Conservation (phyloP, 1,140 invertebrate genomes). For the Lepidurus couesii region DNA sequence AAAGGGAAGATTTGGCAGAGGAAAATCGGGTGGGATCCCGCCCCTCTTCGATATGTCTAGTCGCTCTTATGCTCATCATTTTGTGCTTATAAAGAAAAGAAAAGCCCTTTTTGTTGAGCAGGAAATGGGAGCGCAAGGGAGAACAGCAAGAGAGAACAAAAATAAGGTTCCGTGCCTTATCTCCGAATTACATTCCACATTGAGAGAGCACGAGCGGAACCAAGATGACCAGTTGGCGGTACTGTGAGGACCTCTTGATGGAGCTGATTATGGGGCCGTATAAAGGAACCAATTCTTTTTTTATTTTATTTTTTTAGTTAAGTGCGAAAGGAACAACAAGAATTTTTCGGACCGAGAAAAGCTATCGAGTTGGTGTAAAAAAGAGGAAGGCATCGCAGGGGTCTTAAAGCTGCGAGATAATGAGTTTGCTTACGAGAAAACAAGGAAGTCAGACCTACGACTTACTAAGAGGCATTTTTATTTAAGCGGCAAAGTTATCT, state of each 20-base stretch:
- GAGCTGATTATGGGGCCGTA: not conserved
- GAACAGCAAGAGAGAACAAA: not conserved
- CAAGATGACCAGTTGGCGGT: constrained; percentile 12
- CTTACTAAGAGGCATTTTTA: not conserved
- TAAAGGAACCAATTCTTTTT: not conserved
- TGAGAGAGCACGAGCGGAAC: not conserved
- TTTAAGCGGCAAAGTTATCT: not conserved
- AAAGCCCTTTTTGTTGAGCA: not conserved
- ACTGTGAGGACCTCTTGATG: not conserved
- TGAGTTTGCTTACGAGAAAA: not conserved
- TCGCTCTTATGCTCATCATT: not conserved
- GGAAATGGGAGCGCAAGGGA: not conserved
- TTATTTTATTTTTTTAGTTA: not conserved
- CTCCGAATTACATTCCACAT: not conserved
- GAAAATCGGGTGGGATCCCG: not conserved
- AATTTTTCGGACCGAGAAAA: not conserved
- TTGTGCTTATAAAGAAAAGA: not conserved
- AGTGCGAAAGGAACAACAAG: not conserved
- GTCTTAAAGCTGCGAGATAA: not conserved
- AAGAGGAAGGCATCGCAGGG: not conserved
- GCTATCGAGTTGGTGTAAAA: not conserved
- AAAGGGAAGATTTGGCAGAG: not conserved
- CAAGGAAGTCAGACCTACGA: not conserved
- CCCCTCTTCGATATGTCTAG: not conserved
- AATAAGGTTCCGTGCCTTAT: not conserved